Evolutionary conservation across 2,113 vertebrate genomes (phyloP).

Genomic region (Cynopterus brachyotis): DNA sequence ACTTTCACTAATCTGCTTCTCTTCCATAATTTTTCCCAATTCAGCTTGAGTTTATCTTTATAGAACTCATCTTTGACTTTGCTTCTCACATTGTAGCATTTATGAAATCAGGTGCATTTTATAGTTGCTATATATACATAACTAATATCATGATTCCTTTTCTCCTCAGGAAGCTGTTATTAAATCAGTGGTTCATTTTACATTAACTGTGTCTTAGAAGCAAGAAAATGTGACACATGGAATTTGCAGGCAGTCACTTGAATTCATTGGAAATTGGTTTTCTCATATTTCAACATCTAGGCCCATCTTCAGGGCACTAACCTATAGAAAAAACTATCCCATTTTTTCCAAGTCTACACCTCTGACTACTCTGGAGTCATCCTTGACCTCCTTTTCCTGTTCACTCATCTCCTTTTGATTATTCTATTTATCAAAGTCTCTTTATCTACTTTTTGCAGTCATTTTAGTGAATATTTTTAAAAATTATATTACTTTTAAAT

Average conservation of each 20-base stretch:
- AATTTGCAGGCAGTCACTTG: neutral
- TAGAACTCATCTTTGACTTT: conserved; percentile 93
- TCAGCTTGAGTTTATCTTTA: conserved; percentile 87
- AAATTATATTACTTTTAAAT: conserved; percentile 87
- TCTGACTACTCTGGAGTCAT: conserved; percentile 81
- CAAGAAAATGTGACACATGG: neutral
- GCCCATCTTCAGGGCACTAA: conserved; percentile 88
- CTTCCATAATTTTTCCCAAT: conserved; percentile 90
- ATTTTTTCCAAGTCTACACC: conserved; percentile 91
- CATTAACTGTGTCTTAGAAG: neutral
- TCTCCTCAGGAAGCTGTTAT: neutral
- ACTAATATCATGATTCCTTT: neutral
- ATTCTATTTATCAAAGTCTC: conserved; percentile 73
- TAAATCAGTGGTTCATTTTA: neutral
- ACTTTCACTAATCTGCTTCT: conserved; percentile 90
- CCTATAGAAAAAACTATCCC: conserved; percentile 88
- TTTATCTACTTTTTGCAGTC: conserved; percentile 78
- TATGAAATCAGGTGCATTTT: neutral
- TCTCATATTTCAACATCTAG: conserved; percentile 84
- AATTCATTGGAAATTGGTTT: neutral
- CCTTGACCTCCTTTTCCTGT: conserved; percentile 84
- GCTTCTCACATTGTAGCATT: conserved; percentile 50
- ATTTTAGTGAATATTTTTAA: conserved; percentile 78
- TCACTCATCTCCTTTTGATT: conserved; percentile 78
- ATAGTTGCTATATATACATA: neutral